These are phyloP conservation scores for Labeo calbasu DNA, from an alignment of 2,797 vertebrate species.

Conservation along the genomic window DNA sequence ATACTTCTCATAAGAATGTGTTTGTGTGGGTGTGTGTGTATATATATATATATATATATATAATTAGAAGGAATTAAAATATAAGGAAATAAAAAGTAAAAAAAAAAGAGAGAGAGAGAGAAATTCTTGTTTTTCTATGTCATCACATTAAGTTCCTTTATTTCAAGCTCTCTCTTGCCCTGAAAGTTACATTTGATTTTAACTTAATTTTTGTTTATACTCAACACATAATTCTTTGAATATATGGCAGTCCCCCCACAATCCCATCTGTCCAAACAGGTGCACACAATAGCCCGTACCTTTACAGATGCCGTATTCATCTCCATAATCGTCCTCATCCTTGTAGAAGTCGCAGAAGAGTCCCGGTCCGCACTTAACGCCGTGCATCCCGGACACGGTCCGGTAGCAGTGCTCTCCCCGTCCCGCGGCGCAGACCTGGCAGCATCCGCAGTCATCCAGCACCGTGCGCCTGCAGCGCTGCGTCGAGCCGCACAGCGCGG, in stretches of 20 bases:
- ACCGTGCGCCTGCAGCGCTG: conserved; percentile 87
- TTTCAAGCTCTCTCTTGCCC: background rate
- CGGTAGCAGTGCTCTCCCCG: conserved; percentile 95
- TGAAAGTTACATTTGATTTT: background rate
- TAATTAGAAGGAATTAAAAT: background rate
- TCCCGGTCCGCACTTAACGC: conserved; percentile 96
- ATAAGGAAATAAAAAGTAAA: background rate
- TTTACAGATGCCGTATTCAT: conserved; percentile 97
- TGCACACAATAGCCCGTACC: conserved; percentile 75
- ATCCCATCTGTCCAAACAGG: conserved; percentile 11
- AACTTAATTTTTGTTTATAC: background rate
- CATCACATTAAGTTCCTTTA: background rate
- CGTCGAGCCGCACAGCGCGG: conserved; percentile 81
- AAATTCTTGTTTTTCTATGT: background rate
- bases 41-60: background rate
- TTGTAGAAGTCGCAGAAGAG: conserved; percentile 95
- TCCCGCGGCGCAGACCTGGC: conserved; percentile 90
- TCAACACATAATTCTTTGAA: background rate
- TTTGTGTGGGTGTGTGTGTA: background rate
- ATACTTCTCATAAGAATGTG: too few species aligned
- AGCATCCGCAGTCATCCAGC: conserved; percentile 97
- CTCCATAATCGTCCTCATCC: conserved; percentile 97
- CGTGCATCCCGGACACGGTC: conserved; percentile 96
- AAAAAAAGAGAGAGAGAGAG: background rate
- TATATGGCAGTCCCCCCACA: background rate